Base-by-base conservation (phyloP, 2,797 vertebrate species). In the Pagetopsis macropterus region DNA sequence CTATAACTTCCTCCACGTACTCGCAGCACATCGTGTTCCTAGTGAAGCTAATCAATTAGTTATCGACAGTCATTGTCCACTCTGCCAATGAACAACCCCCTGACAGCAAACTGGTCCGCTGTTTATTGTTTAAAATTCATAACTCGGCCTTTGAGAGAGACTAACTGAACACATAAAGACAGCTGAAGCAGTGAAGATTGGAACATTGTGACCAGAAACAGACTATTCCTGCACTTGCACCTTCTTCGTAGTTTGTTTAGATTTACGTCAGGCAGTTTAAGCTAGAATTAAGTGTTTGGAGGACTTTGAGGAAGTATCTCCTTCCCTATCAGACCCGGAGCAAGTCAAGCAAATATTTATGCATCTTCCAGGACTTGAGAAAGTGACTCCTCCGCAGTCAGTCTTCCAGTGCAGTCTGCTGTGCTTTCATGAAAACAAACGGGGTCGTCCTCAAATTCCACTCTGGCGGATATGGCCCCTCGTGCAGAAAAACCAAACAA, bases 401-500 rank as follows among this genome's bases (percentile, higher is more conserved):
- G 66, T 76, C 75, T 72, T 88, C 73, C 75, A 77, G 43, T 50
- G 58, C 62, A 60, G 78, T 70, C 72, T 15, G 27, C 72, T 84
- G 69, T 56, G 67, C 85, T 82, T 55, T 83, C 77, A 51, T 73
- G 66, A 89, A 91, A 91, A 89, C 87, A 89, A 89, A 89, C 86
- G 40, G 75, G 80, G 88, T 82, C 87, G 67, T 86, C 86, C 84
- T 89, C 82, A 61, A 75, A 89, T 90, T 87, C 84, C 84, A 71
- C 71, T 83, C 60, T 14, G 72, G 85, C 72, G 77, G 89, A 92
- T 88, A 66, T 83, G 81, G 79, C 78, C 88, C 81, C 82, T 56
- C 72, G 71, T 80, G 78, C 84, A 76, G 85, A 81, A 79, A 90
- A 87, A 86, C 87, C 87, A 92, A 89, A 93, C 87, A 90, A 75